Percentiles rank a stretch among this genome's conserved stretches.
phyloP scores from a whole-genome alignment of 2,797 vertebrate genomes.

The Lacerta bilineata region DNA sequence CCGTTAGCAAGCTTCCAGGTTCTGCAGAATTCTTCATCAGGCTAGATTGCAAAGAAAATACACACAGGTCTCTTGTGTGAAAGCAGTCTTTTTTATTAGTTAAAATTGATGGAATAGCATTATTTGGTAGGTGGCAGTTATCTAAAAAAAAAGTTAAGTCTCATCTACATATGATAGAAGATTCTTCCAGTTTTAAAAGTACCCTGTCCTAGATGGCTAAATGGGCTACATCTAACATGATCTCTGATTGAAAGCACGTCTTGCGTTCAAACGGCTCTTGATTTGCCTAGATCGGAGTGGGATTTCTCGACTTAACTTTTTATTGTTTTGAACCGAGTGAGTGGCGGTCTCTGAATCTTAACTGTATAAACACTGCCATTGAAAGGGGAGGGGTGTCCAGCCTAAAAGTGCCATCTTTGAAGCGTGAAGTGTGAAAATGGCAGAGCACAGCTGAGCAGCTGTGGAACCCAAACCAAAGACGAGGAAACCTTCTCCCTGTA shows the following conservation, averaged over 20 bases:
- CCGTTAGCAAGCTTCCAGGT: too few species aligned
- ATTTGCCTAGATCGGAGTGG: constrained; percentile 53
- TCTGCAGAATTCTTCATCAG: not conserved
- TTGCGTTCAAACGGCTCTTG: not conserved
- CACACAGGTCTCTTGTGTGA: too few species aligned
- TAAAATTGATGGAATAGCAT: not conserved
- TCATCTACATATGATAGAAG: not conserved
- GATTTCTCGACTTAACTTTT: constrained; percentile 45
- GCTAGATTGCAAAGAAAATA: not conserved
- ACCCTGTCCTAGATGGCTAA: not conserved
- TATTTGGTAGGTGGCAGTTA: not conserved
- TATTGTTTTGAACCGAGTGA: constrained; percentile 20
- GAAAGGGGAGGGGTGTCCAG: constrained; percentile 57
- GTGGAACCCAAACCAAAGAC: constrained; percentile 50
- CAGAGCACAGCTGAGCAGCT: constrained; percentile 46
- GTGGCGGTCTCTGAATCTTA: constrained; percentile 55
- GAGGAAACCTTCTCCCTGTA: constrained; percentile 57
- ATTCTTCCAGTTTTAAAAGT: not conserved
- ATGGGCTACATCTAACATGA: constrained; percentile 31
- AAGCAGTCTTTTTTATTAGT: not conserved
- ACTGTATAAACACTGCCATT: constrained; percentile 46
- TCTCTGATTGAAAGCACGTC: constrained; percentile 68
- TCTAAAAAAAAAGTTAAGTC: not conserved
- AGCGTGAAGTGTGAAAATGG: constrained; percentile 42
- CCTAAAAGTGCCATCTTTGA: constrained; percentile 47